These are phyloP conservation scores for Prolemur simus DNA, from an alignment of 2,113 vertebrate species.

Conservation along the genomic window DNA sequence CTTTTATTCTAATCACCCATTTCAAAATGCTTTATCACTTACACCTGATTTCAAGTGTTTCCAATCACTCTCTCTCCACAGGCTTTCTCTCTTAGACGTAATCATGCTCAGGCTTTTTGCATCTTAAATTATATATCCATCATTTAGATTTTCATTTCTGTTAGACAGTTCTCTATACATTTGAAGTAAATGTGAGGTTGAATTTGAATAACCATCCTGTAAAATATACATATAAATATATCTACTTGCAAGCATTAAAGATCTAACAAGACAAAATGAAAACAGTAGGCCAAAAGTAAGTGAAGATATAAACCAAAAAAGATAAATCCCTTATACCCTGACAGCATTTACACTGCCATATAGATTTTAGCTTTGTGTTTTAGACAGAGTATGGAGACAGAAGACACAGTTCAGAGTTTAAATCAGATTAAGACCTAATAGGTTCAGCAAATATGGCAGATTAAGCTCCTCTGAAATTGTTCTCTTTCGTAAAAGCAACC, in stretches of 20 bases:
- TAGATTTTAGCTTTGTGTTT: not conserved
- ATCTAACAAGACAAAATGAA: not conserved
- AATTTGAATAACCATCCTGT: not conserved
- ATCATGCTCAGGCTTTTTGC: constrained; percentile 19
- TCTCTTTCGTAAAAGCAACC: not conserved
- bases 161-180: not conserved
- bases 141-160: not conserved
- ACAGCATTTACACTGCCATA: not conserved
- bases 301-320: not conserved
- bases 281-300: not conserved
- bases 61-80: not conserved
- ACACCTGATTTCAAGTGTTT: constrained; percentile 59
- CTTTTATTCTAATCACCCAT: constrained; percentile 20
- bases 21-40: constrained; percentile 33
- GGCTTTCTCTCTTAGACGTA: not conserved
- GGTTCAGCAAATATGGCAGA: not conserved
- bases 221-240: not conserved
- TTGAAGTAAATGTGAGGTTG: not conserved
- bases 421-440: not conserved
- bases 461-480: not conserved
- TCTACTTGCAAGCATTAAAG: not conserved
- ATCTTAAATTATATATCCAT: not conserved
- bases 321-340: not conserved
- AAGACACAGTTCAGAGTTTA: not conserved
- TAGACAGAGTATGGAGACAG: not conserved